Conservation (phyloP, 2,113 vertebrate species). For the Alosa alosa region DNA sequence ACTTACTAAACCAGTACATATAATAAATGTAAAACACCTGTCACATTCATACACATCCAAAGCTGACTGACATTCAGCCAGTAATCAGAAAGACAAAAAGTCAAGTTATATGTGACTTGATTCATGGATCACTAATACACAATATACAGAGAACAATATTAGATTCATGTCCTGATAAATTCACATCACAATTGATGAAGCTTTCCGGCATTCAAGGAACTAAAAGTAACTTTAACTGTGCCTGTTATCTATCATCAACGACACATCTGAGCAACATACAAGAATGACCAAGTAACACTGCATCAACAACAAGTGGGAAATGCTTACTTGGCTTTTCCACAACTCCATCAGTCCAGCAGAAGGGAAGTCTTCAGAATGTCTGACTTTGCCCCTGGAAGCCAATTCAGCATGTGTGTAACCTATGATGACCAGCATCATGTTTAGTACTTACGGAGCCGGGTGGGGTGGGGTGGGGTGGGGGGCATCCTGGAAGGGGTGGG, state of each 20-base stretch:
- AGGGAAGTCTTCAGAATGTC: not conserved
- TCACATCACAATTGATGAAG: not conserved
- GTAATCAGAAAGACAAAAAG: not conserved
- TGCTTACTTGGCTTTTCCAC: not conserved
- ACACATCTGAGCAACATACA: not conserved
- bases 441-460: not conserved
- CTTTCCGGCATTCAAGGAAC: not conserved
- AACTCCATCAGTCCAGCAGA: not conserved
- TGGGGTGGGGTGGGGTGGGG: accelerated
- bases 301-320: not conserved
- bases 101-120: not conserved
- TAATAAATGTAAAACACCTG: not conserved
- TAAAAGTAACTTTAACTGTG: not conserved
- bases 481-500: not conserved
- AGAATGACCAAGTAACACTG: not conserved
- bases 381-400: not conserved
- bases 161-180: not conserved
- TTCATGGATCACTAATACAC: not conserved
- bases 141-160: not conserved
- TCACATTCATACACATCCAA: not conserved
- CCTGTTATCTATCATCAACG: not conserved
- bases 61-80: not conserved
- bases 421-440: not conserved
- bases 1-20: not conserved
- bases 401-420: not conserved